Evolutionary conservation across 2,797 vertebrate species (phyloP), one percentile per base, ranked within the genome.

Genomic region (Sebastes elongatus): DNA sequence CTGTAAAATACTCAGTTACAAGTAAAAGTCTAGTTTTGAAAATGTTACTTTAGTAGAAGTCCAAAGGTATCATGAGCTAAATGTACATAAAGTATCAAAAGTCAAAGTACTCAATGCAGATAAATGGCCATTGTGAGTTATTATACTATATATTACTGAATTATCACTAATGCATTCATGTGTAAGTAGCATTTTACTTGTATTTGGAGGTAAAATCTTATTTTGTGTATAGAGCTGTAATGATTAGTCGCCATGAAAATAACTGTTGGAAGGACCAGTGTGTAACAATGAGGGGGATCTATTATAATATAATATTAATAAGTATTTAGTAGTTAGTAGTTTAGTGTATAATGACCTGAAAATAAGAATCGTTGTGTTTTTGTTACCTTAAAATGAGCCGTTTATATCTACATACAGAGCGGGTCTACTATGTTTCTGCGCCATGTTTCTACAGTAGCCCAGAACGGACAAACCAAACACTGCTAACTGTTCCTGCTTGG

Each of bases 391-490:
- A 16, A 42, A 42, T 42, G 38, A 42, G 14, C 38, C 0, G 5
- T 42, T 42, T 42, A 42, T 42, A 42, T 42, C 38, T 42, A 42
- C 13, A 42, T 16, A 42, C 13, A 14, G 38, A 42, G 38, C 38
- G 2, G 38, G 38, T 42, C 38, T 16, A 42, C 38, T 6, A 42
- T 38, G 35, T 38, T 38, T 5, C 35, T 38, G 0, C 0, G 35
- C 35, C 35, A 38, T 42, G 38, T 42, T 42, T 42, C 38, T 16
- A 16, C 38, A 42, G 38, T 42, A 42, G 38, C 38, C 14, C 38
- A 42, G 38, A 42, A 0, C 5, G 14, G 14, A 42, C 38, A 42
- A 16, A 42, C 38, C 13, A 42, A 42, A 6, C 13, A 16, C 38
- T 42, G 38, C 6, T 16, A 42, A 42, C 38, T 42, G 6, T 16